Evolutionary conservation across 2,888 invertebrate genomes (phyloP).

Genomic region (Cerceris rybyensis): DNA sequence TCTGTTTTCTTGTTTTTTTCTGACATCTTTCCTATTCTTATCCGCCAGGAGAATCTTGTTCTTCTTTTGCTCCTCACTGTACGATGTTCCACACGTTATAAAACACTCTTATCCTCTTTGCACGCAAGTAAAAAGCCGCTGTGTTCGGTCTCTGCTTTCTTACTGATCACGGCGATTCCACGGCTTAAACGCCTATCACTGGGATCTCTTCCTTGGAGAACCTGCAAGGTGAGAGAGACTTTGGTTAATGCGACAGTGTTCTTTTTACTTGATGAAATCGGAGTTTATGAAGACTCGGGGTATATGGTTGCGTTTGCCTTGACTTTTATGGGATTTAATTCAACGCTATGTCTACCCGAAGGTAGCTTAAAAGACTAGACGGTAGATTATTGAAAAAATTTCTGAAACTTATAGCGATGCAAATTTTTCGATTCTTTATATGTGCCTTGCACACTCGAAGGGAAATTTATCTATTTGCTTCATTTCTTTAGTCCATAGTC

Average conservation of each 20-base stretch:
- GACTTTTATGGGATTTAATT: no score
- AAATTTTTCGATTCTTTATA: no score
- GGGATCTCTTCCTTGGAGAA: conserved; percentile 46
- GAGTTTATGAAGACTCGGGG: no score
- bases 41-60: not conserved
- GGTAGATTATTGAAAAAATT: no score
- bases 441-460: no score
- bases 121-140: conserved; percentile 39
- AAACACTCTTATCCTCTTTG: conserved; percentile 38
- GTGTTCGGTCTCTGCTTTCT: conserved; percentile 22
- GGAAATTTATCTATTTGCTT: no score
- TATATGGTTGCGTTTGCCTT: no score
- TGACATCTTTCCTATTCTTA: conserved; percentile 47
- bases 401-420: no score
- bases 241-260: conserved; percentile 30
- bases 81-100: conserved; percentile 23
- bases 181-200: conserved; percentile 53
- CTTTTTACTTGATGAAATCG: not conserved
- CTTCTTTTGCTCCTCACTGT: not conserved
- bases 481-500: no score
- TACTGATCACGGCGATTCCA: conserved; percentile 30
- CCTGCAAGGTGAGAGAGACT: conserved; percentile 48
- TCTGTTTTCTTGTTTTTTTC: conserved; percentile 42
- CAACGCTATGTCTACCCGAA: no score
- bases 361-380: no score